phyloP scores from a whole-genome alignment of 2,797 vertebrate species.

The Leptatherina wallacei region DNA sequence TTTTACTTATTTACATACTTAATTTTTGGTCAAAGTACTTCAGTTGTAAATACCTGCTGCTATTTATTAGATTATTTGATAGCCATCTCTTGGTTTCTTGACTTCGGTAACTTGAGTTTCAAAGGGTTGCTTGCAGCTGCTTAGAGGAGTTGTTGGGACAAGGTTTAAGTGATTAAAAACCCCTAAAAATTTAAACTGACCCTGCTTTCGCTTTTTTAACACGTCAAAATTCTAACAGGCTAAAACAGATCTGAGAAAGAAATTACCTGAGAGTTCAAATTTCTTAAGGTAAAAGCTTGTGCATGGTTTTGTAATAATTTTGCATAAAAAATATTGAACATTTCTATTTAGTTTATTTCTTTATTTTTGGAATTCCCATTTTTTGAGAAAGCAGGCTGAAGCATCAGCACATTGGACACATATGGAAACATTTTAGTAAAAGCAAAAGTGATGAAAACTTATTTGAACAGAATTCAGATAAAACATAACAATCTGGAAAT shows the following conservation, averaged over 20 bases:
- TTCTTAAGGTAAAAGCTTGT: background rate
- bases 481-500: background rate
- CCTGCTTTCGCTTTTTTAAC: too few species aligned
- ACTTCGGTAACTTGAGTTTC: background rate
- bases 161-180: background rate
- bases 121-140: background rate
- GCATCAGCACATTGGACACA: background rate
- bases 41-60: too few species aligned
- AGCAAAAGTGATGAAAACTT: background rate
- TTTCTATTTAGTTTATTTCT: background rate
- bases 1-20: too few species aligned
- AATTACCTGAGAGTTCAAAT: background rate
- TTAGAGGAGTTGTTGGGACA: background rate
- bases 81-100: too few species aligned
- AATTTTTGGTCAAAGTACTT: too few species aligned
- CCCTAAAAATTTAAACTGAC: too few species aligned
- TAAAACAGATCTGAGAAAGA: background rate
- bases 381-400: background rate
- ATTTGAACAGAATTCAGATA: background rate
- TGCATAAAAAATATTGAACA: background rate
- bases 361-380: background rate
- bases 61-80: too few species aligned
- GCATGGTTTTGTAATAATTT: background rate
- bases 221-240: background rate
- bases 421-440: background rate